Evolutionary conservation across 2,113 vertebrate species (phyloP).

Genomic region (Nesospiza acunhae): DNA sequence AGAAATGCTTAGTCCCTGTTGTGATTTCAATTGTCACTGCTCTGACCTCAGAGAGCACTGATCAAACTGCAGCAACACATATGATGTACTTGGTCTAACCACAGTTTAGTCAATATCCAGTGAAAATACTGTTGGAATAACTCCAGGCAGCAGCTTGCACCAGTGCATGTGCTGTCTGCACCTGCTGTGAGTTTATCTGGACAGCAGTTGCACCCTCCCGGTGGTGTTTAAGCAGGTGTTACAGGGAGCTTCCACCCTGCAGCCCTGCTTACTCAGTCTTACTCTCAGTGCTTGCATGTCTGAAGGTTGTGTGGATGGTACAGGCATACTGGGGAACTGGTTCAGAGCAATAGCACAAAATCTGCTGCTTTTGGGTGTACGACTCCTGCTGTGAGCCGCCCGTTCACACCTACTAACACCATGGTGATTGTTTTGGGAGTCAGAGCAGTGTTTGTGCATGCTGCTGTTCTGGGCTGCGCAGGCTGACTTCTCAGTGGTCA

Average conservation of each 20-base stretch:
- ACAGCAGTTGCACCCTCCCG: fast-evolving
- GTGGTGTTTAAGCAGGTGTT: background rate
- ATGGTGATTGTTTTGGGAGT: fast-evolving
- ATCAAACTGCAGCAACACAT: background rate
- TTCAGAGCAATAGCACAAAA: background rate
- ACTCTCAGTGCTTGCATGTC: background rate
- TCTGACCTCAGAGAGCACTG: background rate
- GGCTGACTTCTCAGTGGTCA: background rate
- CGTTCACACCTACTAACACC: background rate
- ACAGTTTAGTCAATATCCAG: background rate
- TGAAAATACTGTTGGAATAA: background rate
- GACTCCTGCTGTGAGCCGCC: background rate
- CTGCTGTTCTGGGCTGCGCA: background rate
- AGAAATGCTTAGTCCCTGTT: background rate
- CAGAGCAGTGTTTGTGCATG: background rate
- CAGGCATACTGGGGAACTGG: background rate
- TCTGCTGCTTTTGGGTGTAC: background rate
- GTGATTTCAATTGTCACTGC: background rate
- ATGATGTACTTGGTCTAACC: too few species aligned
- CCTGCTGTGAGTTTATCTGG: background rate
- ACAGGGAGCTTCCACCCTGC: background rate
- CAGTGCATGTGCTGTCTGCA: background rate
- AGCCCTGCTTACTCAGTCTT: background rate
- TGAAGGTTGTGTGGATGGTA: background rate
- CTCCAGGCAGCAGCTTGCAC: background rate